phyloP scores from a whole-genome alignment of 2,113 vertebrate species.

The Erythrocebus patas region DNA sequence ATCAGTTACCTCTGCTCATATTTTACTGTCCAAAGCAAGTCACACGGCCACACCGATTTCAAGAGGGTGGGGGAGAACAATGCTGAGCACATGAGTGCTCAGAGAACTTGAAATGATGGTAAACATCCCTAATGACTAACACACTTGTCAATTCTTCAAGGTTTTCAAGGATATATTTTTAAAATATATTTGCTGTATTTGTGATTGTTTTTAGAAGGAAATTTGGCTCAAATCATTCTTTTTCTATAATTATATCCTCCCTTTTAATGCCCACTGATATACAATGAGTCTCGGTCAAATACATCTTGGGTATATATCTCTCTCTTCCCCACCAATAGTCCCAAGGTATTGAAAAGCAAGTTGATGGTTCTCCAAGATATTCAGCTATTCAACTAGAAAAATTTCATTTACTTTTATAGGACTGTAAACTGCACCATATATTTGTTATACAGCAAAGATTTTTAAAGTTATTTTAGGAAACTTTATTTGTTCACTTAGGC shows the following conservation, averaged over 20 bases:
- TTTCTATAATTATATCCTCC: background rate
- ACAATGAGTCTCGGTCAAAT: background rate
- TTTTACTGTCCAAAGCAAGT: background rate
- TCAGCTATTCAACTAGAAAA: background rate
- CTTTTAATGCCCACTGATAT: background rate
- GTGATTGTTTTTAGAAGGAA: background rate
- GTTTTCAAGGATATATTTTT: background rate
- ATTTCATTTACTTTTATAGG: conserved; percentile 11
- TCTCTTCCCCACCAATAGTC: background rate
- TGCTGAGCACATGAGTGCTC: background rate
- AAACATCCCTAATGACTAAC: background rate
- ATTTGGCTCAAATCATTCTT: background rate
- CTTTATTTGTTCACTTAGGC: background rate
- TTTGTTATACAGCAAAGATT: conserved; percentile 11
- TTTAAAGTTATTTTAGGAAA: conserved; percentile 44
- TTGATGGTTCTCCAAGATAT: background rate
- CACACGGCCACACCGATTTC: background rate
- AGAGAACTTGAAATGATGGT: background rate
- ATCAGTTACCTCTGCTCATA: background rate
- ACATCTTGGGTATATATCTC: background rate
- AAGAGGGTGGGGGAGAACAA: background rate
- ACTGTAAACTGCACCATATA: background rate
- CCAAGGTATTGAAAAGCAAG: background rate
- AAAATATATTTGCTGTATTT: background rate
- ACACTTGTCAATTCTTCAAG: background rate